phyloP scores from a whole-genome alignment of 2,797 vertebrate genomes.

The Pteronotus mesoamericanus region DNA sequence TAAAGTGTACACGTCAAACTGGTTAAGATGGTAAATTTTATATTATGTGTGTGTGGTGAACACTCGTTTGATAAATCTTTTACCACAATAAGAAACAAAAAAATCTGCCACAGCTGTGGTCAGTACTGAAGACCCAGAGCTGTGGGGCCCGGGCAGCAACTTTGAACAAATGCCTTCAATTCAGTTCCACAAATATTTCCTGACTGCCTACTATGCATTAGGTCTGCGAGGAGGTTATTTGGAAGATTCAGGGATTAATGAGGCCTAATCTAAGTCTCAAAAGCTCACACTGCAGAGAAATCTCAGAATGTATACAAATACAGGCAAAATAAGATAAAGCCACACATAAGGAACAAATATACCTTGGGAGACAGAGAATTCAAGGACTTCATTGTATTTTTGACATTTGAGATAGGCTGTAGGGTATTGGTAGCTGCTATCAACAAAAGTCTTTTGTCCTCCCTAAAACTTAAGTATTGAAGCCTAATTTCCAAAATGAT shows the following conservation, averaged over 20 bases:
- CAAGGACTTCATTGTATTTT: not conserved
- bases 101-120: not conserved
- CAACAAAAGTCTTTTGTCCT: not conserved
- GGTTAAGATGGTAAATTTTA: not conserved
- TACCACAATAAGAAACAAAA: not conserved
- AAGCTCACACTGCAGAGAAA: not conserved
- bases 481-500: not conserved
- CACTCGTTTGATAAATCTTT: too few species aligned
- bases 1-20: not conserved
- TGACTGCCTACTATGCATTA: not conserved
- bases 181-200: not conserved
- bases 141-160: not conserved
- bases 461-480: not conserved
- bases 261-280: not conserved
- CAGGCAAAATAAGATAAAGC: not conserved
- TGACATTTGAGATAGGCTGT: not conserved
- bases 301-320: not conserved
- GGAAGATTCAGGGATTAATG: not conserved
- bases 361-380: not conserved
- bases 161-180: not conserved
- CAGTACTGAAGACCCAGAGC: not conserved
- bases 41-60: too few species aligned
- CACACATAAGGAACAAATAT: not conserved
- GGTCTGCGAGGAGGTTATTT: not conserved
- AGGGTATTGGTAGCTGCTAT: not conserved